Evolutionary conservation across 2,113 vertebrate genomes (phyloP).

Genomic region (Dasyurus viverrinus): DNA sequence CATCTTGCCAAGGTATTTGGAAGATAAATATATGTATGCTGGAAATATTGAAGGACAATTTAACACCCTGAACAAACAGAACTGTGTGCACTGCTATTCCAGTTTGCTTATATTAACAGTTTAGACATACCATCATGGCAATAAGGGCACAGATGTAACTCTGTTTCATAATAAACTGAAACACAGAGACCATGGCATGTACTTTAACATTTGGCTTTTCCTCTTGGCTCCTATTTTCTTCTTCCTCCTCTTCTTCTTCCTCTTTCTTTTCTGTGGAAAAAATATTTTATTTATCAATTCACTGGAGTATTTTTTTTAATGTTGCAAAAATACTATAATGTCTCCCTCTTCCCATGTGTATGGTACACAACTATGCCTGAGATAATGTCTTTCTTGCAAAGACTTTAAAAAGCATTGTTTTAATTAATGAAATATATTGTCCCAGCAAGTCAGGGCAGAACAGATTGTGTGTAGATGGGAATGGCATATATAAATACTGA

Average conservation of each 20-base stretch:
- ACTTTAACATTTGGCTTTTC: constrained; percentile 86
- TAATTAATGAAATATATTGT: not conserved
- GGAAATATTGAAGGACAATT: not conserved
- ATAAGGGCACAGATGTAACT: constrained; percentile 99
- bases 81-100: fast-evolving
- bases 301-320: not conserved
- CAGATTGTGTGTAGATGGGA: not conserved
- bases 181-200: constrained; percentile 90
- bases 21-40: not conserved
- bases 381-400: not conserved
- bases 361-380: not conserved
- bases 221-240: constrained; percentile 77
- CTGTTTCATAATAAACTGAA: constrained; percentile 98
- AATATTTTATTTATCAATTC: constrained; percentile 55
- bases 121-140: constrained; percentile 95
- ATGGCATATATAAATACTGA: not conserved
- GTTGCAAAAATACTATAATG: fast-evolving
- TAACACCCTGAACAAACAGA: not conserved
- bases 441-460: not conserved
- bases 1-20: not conserved
- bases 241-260: constrained; percentile 81
- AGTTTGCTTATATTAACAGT: not conserved
- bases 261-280: constrained; percentile 85
- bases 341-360: not conserved
- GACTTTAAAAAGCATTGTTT: not conserved